Evolutionary conservation across 2,113 vertebrate genomes (phyloP).

Genomic region (Mobula birostris): DNA sequence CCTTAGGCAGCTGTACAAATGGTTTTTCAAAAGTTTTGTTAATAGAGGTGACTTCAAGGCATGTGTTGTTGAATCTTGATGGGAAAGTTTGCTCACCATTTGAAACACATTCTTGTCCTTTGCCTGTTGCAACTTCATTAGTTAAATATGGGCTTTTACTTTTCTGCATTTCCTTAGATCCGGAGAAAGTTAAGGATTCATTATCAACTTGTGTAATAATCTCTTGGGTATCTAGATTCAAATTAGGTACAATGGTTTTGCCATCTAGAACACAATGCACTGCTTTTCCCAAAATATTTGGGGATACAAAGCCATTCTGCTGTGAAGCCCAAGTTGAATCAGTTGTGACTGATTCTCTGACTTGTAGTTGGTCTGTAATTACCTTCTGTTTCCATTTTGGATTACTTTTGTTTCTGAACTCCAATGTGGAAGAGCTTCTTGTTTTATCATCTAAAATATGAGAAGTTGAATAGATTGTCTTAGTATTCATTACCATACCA

Average conservation of each 20-base stretch:
- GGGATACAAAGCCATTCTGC: not conserved
- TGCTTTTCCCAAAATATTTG: not conserved
- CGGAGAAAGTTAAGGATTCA: conserved; percentile 1
- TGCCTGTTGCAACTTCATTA: not conserved
- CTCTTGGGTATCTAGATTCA: not conserved
- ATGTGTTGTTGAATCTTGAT: not conserved
- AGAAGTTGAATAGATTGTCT: not conserved
- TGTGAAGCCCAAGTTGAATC: not conserved
- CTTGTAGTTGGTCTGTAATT: not conserved
- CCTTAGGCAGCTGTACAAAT: not conserved
- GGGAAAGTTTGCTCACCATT: not conserved
- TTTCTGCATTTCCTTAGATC: not conserved
- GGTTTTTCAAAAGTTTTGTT: not conserved
- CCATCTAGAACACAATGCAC: not conserved
- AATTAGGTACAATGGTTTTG: not conserved
- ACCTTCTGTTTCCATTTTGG: not conserved
- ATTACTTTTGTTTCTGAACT: not conserved
- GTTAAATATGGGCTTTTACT: not conserved
- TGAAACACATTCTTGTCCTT: not conserved
- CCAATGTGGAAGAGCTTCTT: not conserved
- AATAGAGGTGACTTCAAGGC: not conserved
- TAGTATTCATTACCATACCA: not conserved
- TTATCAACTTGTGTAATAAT: not conserved
- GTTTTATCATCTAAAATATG: not conserved
- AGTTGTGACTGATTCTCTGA: not conserved